Evolutionary conservation across 2,797 vertebrate species (phyloP).

Genomic region (Silurus lanzhouensis): DNA sequence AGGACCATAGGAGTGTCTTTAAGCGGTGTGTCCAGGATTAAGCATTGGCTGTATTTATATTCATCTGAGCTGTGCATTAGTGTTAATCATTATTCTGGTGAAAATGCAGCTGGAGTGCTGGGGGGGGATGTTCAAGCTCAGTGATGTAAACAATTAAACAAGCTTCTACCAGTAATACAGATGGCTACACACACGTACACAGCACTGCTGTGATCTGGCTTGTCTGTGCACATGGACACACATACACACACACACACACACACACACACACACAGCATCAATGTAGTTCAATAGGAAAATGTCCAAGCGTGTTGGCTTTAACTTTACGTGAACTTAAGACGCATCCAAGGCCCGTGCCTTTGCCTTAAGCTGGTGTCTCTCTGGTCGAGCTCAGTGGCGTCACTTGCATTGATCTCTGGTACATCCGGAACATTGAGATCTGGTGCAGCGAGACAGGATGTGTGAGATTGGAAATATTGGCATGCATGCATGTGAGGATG

Average conservation of each 20-base stretch:
- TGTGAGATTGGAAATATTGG: neutral
- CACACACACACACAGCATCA: neutral
- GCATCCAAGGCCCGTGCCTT: constrained; percentile 73
- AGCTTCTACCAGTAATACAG: neutral
- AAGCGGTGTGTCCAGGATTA: neutral
- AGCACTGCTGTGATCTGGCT: neutral
- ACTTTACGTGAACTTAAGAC: constrained; percentile 61
- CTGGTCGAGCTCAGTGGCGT: constrained; percentile 21
- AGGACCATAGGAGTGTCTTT: neutral
- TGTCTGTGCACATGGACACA: neutral
- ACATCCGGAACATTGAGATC: constrained; percentile 44
- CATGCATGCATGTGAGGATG: neutral
- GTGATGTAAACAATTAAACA: constrained; percentile 25
- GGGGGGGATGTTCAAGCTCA: neutral
- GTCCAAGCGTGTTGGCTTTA: neutral
- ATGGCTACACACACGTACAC: neutral
- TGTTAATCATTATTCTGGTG: neutral
- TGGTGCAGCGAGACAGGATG: neutral
- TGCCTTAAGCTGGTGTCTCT: constrained; percentile 65
- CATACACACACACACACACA: no score
- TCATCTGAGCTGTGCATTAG: neutral
- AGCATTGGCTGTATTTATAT: neutral
- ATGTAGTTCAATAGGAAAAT: neutral
- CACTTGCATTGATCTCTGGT: constrained; percentile 36
- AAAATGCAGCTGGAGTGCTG: neutral